A percentile compares a stretch with the other conserved stretches of the same genome.
phyloP scores from a whole-genome alignment of 2,797 vertebrate genomes.

The Pelodytes ibericus region DNA sequence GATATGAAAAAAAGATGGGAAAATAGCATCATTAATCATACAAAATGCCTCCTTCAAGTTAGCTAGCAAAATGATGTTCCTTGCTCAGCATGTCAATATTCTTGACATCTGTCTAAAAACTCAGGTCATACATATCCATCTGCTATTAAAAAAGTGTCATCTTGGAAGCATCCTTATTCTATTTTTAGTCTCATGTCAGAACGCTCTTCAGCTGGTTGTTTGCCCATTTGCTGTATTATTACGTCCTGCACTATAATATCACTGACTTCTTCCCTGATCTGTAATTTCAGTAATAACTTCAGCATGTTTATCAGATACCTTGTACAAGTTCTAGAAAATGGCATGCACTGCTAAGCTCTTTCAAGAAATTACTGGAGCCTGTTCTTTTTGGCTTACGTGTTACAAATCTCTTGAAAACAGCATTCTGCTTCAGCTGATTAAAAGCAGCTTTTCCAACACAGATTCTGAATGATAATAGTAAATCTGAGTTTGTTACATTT shows the following conservation, averaged over 20 bases:
- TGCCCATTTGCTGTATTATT: conserved; percentile 67
- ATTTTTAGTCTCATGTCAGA: conserved; percentile 73
- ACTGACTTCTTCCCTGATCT: conserved; percentile 27
- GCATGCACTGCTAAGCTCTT: background rate
- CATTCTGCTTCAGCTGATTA: background rate
- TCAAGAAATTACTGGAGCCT: background rate
- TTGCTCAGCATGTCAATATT: conserved; percentile 70
- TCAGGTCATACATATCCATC: conserved; percentile 73
- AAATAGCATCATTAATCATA: conserved; percentile 64
- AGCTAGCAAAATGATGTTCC: conserved; percentile 62
- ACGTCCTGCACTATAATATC: conserved; percentile 49
- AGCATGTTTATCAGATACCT: conserved; percentile 12
- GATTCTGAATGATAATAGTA: background rate
- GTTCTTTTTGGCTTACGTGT: background rate
- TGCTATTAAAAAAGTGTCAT: conserved; percentile 68
- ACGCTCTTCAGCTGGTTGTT: conserved; percentile 71
- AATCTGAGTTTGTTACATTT: background rate
- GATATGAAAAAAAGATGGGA: conserved; percentile 54
- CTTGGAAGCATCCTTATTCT: conserved; percentile 67
- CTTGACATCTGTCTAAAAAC: conserved; percentile 73
- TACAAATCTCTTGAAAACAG: background rate
- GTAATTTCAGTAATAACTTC: conserved; percentile 12
- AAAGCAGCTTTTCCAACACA: background rate
- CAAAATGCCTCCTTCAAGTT: conserved; percentile 49
- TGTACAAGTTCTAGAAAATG: conserved; percentile 4